Evolutionary conservation across 2,797 vertebrate genomes (phyloP).

Genomic region (Allobates femoralis): DNA sequence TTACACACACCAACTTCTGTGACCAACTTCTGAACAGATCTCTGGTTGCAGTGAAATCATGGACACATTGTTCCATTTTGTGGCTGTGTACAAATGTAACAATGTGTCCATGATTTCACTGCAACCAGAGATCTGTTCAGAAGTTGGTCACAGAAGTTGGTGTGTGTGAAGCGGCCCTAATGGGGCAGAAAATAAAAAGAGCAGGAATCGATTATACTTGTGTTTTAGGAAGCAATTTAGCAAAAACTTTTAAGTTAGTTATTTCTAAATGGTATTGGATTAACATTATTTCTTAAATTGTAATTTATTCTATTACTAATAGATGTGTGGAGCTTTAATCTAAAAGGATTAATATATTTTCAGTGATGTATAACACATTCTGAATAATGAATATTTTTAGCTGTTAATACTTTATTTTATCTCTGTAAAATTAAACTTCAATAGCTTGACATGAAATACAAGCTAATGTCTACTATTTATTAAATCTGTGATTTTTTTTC

Average conservation of each 20-base stretch:
- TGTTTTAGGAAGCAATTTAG: background rate
- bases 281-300: background rate
- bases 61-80: too few relatives aligned
- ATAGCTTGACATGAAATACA: background rate
- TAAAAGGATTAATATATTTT: slow-evolving; percentile 20
- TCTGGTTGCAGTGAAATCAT: too few relatives aligned
- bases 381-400: slow-evolving; percentile 24
- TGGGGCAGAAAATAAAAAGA: background rate
- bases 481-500: background rate
- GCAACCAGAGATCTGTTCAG: too few relatives aligned
- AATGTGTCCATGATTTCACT: too few relatives aligned
- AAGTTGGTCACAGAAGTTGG: too few relatives aligned
- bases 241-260: background rate
- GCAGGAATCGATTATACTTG: background rate
- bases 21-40: too few relatives aligned
- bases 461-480: background rate
- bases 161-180: too few relatives aligned
- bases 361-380: slow-evolving; percentile 2
- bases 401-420: slow-evolving; percentile 26
- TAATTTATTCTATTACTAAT: background rate
- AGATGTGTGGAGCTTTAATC: background rate
- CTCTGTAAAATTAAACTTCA: background rate
- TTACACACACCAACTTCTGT: too few relatives aligned
- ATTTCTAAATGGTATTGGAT: background rate
- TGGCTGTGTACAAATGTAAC: too few relatives aligned